Percentiles rank a stretch among this genome's conserved stretches.
phyloP scores from a whole-genome alignment of 2,113 vertebrate species.

The Casuarius casuarius region DNA sequence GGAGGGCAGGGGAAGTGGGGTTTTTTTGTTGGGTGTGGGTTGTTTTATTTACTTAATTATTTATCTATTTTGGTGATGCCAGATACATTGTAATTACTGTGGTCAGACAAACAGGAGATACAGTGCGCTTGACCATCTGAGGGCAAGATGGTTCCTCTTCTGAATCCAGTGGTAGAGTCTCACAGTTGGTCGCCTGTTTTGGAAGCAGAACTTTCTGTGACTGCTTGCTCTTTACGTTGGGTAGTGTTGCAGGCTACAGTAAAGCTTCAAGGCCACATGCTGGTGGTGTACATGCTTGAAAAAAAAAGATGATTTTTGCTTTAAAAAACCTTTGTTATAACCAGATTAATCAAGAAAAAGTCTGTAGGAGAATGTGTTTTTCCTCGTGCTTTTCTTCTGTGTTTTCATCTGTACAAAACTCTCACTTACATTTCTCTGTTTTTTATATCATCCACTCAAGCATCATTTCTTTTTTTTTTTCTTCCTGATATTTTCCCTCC shows the following conservation, averaged over 20 bases:
- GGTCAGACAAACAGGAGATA: background rate
- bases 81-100: background rate
- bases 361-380: background rate
- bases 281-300: background rate
- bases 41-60: too few species aligned
- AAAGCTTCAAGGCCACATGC: background rate
- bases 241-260: background rate
- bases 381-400: background rate
- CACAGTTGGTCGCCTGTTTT: background rate
- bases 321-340: background rate
- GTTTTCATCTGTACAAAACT: background rate
- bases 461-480: background rate
- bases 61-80: background rate
- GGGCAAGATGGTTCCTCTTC: background rate
- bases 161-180: background rate
- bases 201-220: background rate
- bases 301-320: rapidly evolving
- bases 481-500: background rate
- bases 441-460: background rate
- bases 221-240: background rate
- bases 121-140: background rate
- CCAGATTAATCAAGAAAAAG: background rate
- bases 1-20: background rate
- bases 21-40: background rate
- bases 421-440: background rate